Conservation (phyloP, 2,113 vertebrate species). For the Poeciliopsis occidentalis region DNA sequence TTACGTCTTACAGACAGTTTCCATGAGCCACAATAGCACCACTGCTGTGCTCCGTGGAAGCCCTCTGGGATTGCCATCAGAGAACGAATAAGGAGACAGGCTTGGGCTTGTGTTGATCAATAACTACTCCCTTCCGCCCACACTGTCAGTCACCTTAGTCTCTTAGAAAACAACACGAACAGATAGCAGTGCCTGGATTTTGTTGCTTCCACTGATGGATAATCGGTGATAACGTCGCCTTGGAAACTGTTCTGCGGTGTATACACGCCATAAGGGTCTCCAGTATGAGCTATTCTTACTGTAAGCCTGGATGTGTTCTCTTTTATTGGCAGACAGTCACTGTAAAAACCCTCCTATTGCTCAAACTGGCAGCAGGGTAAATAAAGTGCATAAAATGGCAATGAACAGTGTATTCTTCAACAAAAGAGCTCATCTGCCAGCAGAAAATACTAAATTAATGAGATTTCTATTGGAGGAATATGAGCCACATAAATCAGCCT, state of each 20-base stretch:
- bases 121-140: constrained; percentile 58
- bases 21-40: constrained; percentile 60
- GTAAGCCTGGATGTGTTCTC: constrained; percentile 40
- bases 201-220: constrained; percentile 67
- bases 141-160: constrained; percentile 63
- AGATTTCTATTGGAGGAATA: constrained; percentile 29
- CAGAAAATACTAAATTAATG: constrained; percentile 7
- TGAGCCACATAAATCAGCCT: constrained; percentile 18
- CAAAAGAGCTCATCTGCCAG: constrained; percentile 34
- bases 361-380: constrained; percentile 35
- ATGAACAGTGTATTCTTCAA: constrained; percentile 81
- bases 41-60: constrained; percentile 31
- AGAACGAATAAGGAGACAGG: constrained; percentile 42
- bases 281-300: constrained; percentile 35
- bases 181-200: constrained; percentile 63
- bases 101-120: constrained; percentile 72
- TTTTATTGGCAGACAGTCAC: constrained; percentile 49
- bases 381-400: constrained; percentile 73
- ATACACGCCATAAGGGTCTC: constrained; percentile 36
- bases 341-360: constrained; percentile 49
- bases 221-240: constrained; percentile 67
- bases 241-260: constrained; percentile 61
- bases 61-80: constrained; percentile 57
- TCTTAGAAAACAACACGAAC: constrained; percentile 58
- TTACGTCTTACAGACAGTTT: constrained; percentile 49